These are phyloP conservation scores for Tachysurus vachellii DNA, from an alignment of 2,113 vertebrate genomes.

Conservation along the genomic window DNA sequence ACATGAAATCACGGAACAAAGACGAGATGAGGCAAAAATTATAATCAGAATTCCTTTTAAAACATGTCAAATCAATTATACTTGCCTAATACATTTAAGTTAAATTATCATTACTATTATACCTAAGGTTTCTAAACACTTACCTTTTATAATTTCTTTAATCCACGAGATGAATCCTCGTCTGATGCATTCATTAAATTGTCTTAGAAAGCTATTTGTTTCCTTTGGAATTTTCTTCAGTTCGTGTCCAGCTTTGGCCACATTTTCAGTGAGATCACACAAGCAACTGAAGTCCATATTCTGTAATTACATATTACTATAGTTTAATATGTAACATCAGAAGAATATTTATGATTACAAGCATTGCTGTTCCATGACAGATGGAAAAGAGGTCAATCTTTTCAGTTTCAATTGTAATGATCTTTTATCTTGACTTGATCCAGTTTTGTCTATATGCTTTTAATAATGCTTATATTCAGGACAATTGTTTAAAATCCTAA, in stretches of 20 bases:
- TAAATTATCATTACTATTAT: background rate
- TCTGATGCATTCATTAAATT: conserved; percentile 13
- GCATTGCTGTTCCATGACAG: background rate
- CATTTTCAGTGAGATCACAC: conserved; percentile 18
- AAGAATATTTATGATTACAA: background rate
- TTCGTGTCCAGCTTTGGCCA: background rate
- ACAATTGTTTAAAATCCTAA: background rate
- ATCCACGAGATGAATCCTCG: conserved; percentile 27
- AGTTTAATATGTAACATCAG: background rate
- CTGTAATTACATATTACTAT: conserved; percentile 6
- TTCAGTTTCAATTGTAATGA: background rate
- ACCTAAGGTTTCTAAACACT: background rate
- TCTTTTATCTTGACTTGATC: background rate
- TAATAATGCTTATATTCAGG: background rate
- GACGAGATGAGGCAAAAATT: background rate
- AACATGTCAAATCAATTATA: too few relatives aligned
- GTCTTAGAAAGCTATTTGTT: conserved; percentile 14
- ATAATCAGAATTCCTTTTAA: background rate
- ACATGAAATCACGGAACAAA: too few relatives aligned
- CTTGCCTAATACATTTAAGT: background rate
- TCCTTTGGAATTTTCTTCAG: background rate
- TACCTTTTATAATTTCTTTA: conserved; percentile 44
- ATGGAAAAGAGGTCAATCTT: background rate
- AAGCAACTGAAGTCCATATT: conserved; percentile 3
- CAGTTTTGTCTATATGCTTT: background rate